These are phyloP conservation scores for Peromyscus melanophrys DNA, from an alignment of 2,797 vertebrate species.

Conservation along the genomic window DNA sequence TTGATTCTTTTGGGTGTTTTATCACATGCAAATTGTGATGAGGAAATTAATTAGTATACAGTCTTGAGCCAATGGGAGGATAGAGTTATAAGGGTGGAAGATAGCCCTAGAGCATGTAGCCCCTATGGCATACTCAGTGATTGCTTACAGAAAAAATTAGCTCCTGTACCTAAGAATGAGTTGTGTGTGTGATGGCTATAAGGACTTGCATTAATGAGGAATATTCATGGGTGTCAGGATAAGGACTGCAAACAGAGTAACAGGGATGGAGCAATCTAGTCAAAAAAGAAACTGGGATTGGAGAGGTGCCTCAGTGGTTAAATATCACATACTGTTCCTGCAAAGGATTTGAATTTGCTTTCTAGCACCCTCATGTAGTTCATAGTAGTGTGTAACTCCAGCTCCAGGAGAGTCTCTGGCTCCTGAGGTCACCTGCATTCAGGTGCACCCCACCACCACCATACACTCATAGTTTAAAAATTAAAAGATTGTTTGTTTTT, in stretches of 20 bases:
- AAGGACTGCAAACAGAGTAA: not conserved
- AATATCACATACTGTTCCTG: not conserved
- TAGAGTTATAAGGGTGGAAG: not conserved
- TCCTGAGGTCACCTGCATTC: not conserved
- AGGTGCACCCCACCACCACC: too few species aligned
- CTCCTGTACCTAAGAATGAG: not conserved
- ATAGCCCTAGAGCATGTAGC: too few species aligned
- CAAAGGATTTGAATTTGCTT: not conserved
- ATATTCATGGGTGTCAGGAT: not conserved
- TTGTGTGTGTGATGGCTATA: not conserved
- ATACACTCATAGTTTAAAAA: not conserved
- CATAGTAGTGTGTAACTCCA: not conserved
- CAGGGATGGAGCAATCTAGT: not conserved
- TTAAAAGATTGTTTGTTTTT: not conserved
- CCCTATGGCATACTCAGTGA: not conserved
- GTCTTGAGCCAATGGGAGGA: not conserved
- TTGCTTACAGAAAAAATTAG: conserved; percentile 44
- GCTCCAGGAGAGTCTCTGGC: not conserved
- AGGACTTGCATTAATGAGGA: not conserved
- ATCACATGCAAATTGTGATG: not conserved
- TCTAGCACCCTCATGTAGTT: not conserved
- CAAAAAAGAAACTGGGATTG: not conserved
- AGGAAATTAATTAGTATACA: not conserved
- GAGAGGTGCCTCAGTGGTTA: not conserved
- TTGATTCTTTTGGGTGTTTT: not conserved